Percentiles rank a stretch among this genome's conserved stretches.
Evolutionary conservation across 1,140 invertebrate genomes (phyloP).

Genomic region (Bombus balteatus): DNA sequence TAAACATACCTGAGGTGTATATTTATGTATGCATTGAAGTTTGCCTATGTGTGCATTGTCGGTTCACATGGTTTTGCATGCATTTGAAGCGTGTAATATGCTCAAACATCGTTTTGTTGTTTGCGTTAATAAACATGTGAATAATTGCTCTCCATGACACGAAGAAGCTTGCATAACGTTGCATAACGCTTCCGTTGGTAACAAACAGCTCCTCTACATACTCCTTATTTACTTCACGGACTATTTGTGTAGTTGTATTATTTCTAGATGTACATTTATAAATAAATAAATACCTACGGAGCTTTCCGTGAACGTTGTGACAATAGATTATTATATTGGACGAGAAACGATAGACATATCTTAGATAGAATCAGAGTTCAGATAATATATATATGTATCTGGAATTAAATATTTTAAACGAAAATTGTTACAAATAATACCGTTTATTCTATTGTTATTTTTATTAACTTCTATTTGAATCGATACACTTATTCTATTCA

Average conservation of each 20-base stretch:
- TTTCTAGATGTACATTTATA: neutral
- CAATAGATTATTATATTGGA: too few relatives aligned
- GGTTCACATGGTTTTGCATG: neutral
- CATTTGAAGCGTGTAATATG: neutral
- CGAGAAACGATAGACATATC: too few relatives aligned
- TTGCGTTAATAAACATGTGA: neutral
- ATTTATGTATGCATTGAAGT: constrained; percentile 41
- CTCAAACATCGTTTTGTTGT: constrained; percentile 6
- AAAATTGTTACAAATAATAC: too few relatives aligned
- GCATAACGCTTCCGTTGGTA: neutral
- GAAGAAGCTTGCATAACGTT: neutral
- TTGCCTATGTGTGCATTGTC: neutral
- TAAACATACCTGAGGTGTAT: constrained; percentile 35
- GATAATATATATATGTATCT: too few relatives aligned
- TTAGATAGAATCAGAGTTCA: too few relatives aligned
- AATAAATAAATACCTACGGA: too few relatives aligned
- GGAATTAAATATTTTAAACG: too few relatives aligned
- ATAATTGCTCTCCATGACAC: neutral
- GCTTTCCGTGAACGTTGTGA: too few relatives aligned
- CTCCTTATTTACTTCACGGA: neutral
- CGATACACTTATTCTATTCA: neutral
- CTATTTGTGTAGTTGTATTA: neutral
- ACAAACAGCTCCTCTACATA: neutral
- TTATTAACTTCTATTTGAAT: neutral
- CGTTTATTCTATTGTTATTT: neutral